Evolutionary conservation across 2,797 vertebrate genomes (phyloP).

Genomic region (Meda fulgida): DNA sequence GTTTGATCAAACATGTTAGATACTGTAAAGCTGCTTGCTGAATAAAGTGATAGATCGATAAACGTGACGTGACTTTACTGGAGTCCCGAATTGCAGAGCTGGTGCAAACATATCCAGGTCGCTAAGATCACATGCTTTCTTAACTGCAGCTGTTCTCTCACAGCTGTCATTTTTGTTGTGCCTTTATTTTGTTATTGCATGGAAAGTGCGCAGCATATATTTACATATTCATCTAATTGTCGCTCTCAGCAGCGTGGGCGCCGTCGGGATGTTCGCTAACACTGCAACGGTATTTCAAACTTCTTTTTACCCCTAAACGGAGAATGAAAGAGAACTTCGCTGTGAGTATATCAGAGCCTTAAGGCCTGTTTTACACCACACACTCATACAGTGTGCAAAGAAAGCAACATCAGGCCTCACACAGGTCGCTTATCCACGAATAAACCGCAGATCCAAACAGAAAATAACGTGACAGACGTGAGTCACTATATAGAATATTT

Average conservation of each 20-base stretch:
- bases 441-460: background rate
- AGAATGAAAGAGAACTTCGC: background rate
- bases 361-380: background rate
- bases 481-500: background rate
- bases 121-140: background rate
- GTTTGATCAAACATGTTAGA: background rate
- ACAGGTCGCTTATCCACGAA: background rate
- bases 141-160: background rate
- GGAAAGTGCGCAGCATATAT: background rate
- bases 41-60: background rate
- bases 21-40: background rate
- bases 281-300: background rate
- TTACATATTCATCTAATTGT: slow-evolving; percentile 2
- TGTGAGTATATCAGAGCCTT: slow-evolving; percentile 3
- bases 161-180: background rate
- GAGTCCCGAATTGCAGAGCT: background rate
- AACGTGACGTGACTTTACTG: background rate
- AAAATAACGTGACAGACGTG: background rate
- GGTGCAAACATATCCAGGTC: background rate
- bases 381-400: background rate
- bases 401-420: background rate
- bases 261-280: background rate
- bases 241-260: background rate
- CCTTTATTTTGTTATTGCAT: background rate
- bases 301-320: background rate